These are phyloP conservation scores for Andrena dorsata DNA, from an alignment of 2,888 invertebrate species.

Conservation along the genomic window DNA sequence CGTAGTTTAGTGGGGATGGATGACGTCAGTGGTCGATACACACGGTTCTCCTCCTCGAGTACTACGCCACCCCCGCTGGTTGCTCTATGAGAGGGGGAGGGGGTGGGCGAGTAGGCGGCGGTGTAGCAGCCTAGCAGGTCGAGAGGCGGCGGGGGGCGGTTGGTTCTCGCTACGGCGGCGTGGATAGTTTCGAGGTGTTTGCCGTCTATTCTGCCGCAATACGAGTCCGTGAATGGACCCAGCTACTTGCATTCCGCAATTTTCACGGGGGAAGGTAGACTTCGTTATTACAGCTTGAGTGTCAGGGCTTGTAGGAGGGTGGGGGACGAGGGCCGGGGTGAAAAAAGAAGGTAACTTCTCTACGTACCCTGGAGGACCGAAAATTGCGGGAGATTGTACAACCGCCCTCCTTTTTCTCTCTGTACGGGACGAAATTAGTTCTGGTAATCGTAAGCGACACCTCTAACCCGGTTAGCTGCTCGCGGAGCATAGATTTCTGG, in stretches of 20 bases:
- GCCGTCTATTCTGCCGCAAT: slow-evolving; percentile 72
- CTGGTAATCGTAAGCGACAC: slow-evolving; percentile 56
- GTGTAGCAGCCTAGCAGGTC: slow-evolving; percentile 12
- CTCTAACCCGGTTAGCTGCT: slow-evolving; percentile 53
- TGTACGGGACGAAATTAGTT: slow-evolving; percentile 51
- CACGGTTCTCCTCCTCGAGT: slow-evolving; percentile 78
- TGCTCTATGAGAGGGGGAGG: slow-evolving; percentile 9
- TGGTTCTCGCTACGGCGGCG: slow-evolving; percentile 48
- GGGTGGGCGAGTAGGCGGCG: slow-evolving; percentile 21
- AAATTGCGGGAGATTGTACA: slow-evolving; percentile 54
- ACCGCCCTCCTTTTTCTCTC: slow-evolving; percentile 16
- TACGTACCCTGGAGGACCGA: slow-evolving; percentile 43
- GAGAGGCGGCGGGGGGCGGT: not conserved
- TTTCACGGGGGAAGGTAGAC: slow-evolving; percentile 65
- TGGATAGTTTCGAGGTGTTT: slow-evolving; percentile 59
- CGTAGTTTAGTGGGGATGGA: slow-evolving; percentile 80
- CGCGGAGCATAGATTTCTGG: slow-evolving; percentile 45
- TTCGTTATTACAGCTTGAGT: slow-evolving; percentile 70
- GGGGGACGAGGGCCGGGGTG: not conserved
- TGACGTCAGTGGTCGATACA: slow-evolving; percentile 84
- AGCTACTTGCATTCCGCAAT: slow-evolving; percentile 71
- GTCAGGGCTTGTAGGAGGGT: slow-evolving; percentile 18
- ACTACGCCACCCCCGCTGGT: slow-evolving; percentile 76
- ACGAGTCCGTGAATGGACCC: slow-evolving; percentile 71
- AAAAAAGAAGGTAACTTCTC: slow-evolving; percentile 35